Base-by-base conservation (phyloP, 2,797 vertebrate species). In the Sebastes variabilis region DNA sequence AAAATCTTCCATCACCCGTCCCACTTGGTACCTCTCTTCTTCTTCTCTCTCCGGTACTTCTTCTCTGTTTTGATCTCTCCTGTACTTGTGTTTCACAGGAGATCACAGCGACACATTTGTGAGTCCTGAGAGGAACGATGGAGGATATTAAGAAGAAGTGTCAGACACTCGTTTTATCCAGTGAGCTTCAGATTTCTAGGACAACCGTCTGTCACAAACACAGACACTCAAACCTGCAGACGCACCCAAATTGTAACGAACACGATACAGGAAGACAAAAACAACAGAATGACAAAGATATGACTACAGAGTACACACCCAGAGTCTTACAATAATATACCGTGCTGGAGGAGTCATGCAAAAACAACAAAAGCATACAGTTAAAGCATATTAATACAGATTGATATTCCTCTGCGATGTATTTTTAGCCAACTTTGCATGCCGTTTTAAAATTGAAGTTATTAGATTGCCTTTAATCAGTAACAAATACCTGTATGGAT, bases 21-120 rank as follows among this genome's bases (percentile, higher is more conserved):
- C 42, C 11, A 36, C 49, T 24, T 38, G 25, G 18, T 30, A 7
- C 60, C 12, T 34, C 29, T 77, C n/a, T 8, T 59, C 42, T 46
- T 46, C 42, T 46, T 46, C 0, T 49, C 7, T 25, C 22, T 52
- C n/a, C 14, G 32, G 16, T 66, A 55, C 10, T 64, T 54, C 11
- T 56, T 60, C 13, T 56, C 30, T 87, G 32, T 64, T 72, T 65
- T 77, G 5, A 67, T 66, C 62, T 60, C 30, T 54, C 24, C n/a
- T 60, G 60, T 87, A 16, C 62, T 64, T 86, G 67, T 86, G 62
- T 71, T 85, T 81, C 71, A 72, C 89, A 94, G 94, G 89, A 81
- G 8, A 72, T 65, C 34, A 29, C 1, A n/a, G 80, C 0, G 46
- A 93, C 94, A 54, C 12, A 88, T 75, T 90, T 95, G 5, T 95